Percentiles rank a stretch among this genome's conserved stretches.
Conservation (phyloP, 2,797 vertebrate genomes). For the Gymnodraco acuticeps region DNA sequence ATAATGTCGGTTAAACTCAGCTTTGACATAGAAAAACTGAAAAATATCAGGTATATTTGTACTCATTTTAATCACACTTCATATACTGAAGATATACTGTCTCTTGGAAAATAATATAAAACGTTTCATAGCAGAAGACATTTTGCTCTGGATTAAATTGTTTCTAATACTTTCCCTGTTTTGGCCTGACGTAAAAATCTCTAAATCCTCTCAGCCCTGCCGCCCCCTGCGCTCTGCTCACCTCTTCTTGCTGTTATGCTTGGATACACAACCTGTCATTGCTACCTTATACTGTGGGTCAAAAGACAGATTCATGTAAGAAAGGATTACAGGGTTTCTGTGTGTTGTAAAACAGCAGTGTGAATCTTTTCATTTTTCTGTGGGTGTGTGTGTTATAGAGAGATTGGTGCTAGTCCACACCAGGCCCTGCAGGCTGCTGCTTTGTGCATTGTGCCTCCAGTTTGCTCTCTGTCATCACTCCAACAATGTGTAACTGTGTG, state of each 20-base stretch:
- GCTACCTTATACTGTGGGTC: constrained; percentile 48
- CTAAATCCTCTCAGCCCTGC: constrained; percentile 32
- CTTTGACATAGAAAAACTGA: not conserved
- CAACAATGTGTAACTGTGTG: constrained; percentile 84
- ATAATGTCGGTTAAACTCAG: not conserved
- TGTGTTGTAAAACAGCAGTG: constrained; percentile 17
- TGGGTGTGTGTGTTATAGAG: constrained; percentile 10
- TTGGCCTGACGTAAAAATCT: constrained; percentile 25
- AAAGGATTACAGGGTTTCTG: constrained; percentile 52
- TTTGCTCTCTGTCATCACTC: constrained; percentile 72
- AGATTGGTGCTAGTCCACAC: constrained; percentile 72
- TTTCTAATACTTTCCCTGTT: constrained; percentile 10
- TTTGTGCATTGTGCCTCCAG: constrained; percentile 80
- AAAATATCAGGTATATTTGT: not conserved
- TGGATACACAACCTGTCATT: constrained; percentile 42
- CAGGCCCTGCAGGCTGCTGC: constrained; percentile 72
- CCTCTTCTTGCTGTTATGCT: constrained; percentile 43
- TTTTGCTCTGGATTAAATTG: constrained; percentile 21
- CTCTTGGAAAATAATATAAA: not conserved
- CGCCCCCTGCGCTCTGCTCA: constrained; percentile 14
- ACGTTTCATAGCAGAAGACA: not conserved
- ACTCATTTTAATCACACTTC: not conserved
- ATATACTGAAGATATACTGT: not conserved
- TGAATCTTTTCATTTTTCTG: constrained; percentile 2
- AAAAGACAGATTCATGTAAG: constrained; percentile 50